Evolutionary conservation across 2,888 invertebrate genomes (phyloP).

Genomic region (Polyploca ridens): DNA sequence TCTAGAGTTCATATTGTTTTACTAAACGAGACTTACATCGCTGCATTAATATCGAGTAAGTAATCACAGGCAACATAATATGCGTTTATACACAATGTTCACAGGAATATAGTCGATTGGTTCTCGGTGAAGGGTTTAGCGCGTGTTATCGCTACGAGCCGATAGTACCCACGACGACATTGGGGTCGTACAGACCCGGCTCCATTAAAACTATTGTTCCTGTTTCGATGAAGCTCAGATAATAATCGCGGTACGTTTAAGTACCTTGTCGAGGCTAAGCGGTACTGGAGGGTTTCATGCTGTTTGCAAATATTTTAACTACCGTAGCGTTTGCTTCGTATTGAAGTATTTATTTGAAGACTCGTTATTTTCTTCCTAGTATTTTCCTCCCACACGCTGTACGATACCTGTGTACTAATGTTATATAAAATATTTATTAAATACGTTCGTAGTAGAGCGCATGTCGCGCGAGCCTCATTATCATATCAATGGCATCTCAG

Average conservation of each 20-base stretch:
- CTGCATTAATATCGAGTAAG: conserved; percentile 25
- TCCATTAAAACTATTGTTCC: conserved; percentile 68
- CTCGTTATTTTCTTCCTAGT: neutral
- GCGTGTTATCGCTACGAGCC: conserved; percentile 64
- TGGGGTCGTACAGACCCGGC: conserved; percentile 59
- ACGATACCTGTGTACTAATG: conserved; percentile 13
- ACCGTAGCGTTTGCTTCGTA: conserved; percentile 12
- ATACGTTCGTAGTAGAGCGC: conserved; percentile 17
- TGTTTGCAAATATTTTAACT: conserved; percentile 46
- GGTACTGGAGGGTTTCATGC: conserved; percentile 40
- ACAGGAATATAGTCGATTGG: neutral
- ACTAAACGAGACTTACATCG: conserved; percentile 36
- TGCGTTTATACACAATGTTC: neutral
- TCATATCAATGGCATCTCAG: conserved; percentile 56
- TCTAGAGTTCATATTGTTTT: conserved; percentile 27
- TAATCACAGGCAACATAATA: neutral
- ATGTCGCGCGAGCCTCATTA: conserved; percentile 50
- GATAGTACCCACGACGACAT: conserved; percentile 55
- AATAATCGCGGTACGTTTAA: conserved; percentile 50
- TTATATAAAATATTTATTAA: conserved; percentile 10
- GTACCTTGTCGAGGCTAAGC: conserved; percentile 24
- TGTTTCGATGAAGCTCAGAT: conserved; percentile 62
- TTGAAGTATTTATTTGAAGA: conserved; percentile 13
- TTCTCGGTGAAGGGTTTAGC: neutral
- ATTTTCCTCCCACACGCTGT: neutral